phyloP scores from a whole-genome alignment of 2,113 vertebrate genomes.

The Xyliphius kryptos region DNA sequence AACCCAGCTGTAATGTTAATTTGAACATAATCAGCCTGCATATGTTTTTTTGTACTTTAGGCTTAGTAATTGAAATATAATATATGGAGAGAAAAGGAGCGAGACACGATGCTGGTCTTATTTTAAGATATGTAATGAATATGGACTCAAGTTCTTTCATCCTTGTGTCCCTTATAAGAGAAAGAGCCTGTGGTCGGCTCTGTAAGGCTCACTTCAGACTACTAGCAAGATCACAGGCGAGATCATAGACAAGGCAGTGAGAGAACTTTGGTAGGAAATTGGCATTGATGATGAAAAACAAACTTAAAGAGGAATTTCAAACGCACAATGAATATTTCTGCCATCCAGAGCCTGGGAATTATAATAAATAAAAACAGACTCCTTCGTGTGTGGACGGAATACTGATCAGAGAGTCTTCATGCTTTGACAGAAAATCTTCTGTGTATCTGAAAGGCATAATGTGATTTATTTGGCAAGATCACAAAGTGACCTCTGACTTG shows the following conservation, averaged over 20 bases:
- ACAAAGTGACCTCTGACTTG: conserved; percentile 17
- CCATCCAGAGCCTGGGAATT: conserved; percentile 18
- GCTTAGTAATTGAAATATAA: not conserved
- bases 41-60: not conserved
- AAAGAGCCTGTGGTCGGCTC: conserved; percentile 17
- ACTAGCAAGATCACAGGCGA: conserved; percentile 25
- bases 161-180: conserved; percentile 14
- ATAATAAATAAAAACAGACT: conserved; percentile 33
- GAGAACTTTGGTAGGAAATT: conserved; percentile 10
- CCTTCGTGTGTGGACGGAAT: conserved; percentile 24
- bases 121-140: not conserved
- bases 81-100: not conserved
- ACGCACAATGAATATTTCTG: conserved; percentile 42
- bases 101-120: not conserved
- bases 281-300: conserved; percentile 31
- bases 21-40: not conserved
- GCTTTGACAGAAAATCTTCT: conserved; percentile 13
- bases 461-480: conserved; percentile 30
- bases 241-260: conserved; percentile 31
- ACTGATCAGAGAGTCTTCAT: conserved; percentile 18
- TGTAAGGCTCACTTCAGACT: conserved; percentile 27
- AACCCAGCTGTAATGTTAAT: not conserved
- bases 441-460: conserved; percentile 15
- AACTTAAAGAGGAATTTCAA: conserved; percentile 32
- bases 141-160: conserved; percentile 15